Conservation (phyloP, 2,888 invertebrate species). For the Tetramorium bicarinatum region DNA sequence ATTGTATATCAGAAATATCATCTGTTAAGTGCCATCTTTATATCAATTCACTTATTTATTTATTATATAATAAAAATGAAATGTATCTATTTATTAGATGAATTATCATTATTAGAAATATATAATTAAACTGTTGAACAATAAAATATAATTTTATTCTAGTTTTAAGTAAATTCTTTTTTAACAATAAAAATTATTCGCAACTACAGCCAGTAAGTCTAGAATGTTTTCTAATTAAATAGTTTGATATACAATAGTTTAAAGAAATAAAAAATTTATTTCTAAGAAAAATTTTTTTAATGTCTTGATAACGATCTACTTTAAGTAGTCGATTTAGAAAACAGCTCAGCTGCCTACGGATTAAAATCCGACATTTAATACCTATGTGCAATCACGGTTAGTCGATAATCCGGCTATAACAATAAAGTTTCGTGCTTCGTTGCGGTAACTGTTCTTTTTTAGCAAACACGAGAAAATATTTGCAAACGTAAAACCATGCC, state of each 20-base stretch:
- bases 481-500: not conserved
- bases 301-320: not conserved
- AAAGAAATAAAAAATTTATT: not conserved
- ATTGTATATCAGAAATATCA: not conserved
- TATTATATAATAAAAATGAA: not conserved
- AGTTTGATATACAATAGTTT: not conserved
- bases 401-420: slow-evolving; percentile 70
- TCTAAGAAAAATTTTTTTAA: not conserved
- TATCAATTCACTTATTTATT: not conserved
- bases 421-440: slow-evolving; percentile 62
- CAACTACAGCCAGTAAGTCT: not conserved
- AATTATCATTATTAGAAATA: not conserved
- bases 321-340: slow-evolving; percentile 10
- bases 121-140: not conserved
- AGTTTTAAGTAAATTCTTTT: not conserved
- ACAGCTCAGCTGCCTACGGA: slow-evolving; percentile 25
- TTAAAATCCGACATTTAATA: slow-evolving; percentile 48
- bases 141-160: not conserved
- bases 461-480: slow-evolving; percentile 27
- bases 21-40: not conserved
- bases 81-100: not conserved
- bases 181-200: not conserved
- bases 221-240: not conserved
- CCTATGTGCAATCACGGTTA: slow-evolving; percentile 38
- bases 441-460: slow-evolving; percentile 32